Evolutionary conservation across 2,113 vertebrate genomes (phyloP).

Genomic region (Genyomyrus donnyi): DNA sequence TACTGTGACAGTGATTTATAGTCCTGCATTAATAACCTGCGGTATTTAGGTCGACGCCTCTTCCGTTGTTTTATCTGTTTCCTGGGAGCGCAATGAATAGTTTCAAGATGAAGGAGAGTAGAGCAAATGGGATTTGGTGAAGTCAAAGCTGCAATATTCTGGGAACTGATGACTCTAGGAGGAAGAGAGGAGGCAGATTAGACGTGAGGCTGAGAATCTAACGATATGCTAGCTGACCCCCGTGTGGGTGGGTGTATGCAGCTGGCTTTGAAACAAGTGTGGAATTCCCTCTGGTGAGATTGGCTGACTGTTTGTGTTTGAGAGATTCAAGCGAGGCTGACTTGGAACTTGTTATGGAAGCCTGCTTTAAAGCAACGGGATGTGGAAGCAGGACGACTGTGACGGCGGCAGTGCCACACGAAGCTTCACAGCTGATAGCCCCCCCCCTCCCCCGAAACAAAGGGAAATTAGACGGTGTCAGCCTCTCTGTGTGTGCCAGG

Average conservation of each 20-base stretch:
- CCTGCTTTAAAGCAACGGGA: no score
- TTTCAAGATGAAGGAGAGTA: background rate
- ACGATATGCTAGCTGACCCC: background rate
- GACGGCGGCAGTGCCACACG: no score
- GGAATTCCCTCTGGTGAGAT: background rate
- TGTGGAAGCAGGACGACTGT: no score
- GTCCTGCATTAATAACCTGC: background rate
- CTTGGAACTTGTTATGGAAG: background rate
- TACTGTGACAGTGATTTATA: background rate
- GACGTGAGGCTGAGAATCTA: background rate
- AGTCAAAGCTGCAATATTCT: background rate
- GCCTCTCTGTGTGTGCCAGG: background rate
- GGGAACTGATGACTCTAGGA: background rate
- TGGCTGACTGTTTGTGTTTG: background rate
- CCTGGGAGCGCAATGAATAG: background rate
- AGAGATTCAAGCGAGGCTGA: background rate
- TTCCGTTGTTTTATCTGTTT: background rate
- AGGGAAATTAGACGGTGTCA: background rate
- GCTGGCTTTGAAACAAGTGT: background rate
- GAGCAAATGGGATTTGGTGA: background rate
- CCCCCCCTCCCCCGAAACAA: background rate
- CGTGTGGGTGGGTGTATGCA: background rate
- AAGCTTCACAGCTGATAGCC: no score
- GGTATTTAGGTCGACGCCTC: background rate
- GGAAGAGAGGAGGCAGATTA: background rate